phyloP scores from a whole-genome alignment of 2,113 vertebrate species.

The Catharus fuscescens region DNA sequence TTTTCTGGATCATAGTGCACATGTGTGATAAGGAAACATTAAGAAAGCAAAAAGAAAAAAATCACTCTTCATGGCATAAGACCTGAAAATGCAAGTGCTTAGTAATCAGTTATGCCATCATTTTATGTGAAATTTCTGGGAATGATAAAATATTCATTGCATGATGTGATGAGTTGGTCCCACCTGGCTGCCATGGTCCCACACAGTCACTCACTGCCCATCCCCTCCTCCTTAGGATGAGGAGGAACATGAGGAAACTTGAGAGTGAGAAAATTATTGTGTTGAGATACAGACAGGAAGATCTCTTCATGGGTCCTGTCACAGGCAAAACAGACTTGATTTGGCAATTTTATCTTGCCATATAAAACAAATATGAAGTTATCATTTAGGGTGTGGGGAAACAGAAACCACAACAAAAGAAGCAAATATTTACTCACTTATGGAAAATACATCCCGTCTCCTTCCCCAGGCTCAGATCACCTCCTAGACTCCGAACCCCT shows the following conservation, averaged over 20 bases:
- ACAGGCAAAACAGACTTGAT: not conserved
- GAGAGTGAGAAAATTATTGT: not conserved
- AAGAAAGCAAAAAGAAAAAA: not conserved
- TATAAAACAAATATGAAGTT: not conserved
- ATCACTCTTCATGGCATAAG: not conserved
- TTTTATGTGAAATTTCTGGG: not conserved
- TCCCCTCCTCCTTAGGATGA: fast-evolving
- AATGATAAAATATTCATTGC: not conserved
- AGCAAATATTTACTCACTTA: not conserved
- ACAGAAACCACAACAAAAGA: not conserved
- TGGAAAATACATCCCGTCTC: not conserved
- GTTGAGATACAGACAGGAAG: not conserved
- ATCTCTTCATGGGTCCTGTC: not conserved
- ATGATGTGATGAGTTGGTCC: not conserved
- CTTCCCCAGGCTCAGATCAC: not conserved
- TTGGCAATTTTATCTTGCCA: not conserved
- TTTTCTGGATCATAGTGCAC: not conserved
- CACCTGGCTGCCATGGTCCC: fast-evolving
- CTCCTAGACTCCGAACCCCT: not conserved
- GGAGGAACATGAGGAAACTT: not conserved
- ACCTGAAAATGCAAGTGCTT: not conserved
- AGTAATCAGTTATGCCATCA: not conserved
- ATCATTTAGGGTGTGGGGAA: not conserved
- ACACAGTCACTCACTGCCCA: fast-evolving
- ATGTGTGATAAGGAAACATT: not conserved